Percentiles rank a stretch among this genome's conserved stretches.
Evolutionary conservation across 2,888 invertebrate genomes (phyloP).

Genomic region (Drosophila subsilvestris): DNA sequence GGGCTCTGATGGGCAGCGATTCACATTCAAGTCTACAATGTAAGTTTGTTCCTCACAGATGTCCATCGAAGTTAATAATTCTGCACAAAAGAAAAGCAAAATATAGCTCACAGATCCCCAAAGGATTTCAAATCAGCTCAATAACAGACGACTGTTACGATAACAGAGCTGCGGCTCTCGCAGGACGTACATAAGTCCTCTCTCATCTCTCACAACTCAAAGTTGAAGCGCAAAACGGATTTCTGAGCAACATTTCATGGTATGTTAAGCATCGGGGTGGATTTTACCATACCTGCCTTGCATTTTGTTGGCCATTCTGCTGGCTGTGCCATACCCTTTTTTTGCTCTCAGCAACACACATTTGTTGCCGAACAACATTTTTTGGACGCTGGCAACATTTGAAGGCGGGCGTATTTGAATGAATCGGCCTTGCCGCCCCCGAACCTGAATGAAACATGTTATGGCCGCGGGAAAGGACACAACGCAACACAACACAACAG

Average conservation of each 20-base stretch:
- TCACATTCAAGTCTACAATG: not conserved
- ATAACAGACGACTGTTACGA: not conserved
- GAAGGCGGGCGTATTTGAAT: not conserved
- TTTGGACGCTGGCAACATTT: not conserved
- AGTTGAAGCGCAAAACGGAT: no score
- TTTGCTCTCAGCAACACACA: not conserved
- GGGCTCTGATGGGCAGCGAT: no score
- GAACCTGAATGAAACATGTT: not conserved
- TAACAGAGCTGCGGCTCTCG: slow-evolving; percentile 9
- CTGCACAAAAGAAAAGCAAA: no score
- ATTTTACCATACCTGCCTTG: not conserved
- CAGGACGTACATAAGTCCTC: not conserved
- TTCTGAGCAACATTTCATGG: not conserved
- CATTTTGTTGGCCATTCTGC: not conserved
- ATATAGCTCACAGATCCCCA: not conserved
- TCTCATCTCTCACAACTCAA: not conserved
- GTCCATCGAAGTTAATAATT: not conserved
- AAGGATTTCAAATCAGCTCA: not conserved
- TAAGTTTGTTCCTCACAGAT: not conserved
- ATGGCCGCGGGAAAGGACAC: not conserved
- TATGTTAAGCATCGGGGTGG: not conserved
- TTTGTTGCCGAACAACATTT: not conserved
- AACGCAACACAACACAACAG: no score
- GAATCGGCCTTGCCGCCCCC: not conserved
- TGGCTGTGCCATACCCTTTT: not conserved